A percentile compares a stretch with the other conserved stretches of the same genome.
These are phyloP conservation scores for Hippopotamus amphibius DNA, from an alignment of 2,113 vertebrate genomes.

Conservation along the genomic window DNA sequence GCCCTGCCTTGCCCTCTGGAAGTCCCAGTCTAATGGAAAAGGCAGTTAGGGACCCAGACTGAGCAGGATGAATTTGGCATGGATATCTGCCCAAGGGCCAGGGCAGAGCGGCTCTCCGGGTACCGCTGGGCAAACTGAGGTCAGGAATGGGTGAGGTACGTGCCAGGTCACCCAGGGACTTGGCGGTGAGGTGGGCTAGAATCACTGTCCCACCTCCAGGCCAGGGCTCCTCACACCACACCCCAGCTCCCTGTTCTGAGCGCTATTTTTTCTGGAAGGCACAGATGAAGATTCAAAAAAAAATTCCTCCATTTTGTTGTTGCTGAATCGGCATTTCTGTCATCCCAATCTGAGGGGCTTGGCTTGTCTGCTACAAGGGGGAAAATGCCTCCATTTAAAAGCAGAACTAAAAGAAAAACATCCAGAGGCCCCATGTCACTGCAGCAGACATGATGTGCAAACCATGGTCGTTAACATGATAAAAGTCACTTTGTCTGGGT, in stretches of 20 bases:
- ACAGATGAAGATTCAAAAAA: constrained; percentile 73
- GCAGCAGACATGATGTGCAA: constrained; percentile 81
- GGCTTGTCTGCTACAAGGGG: constrained; percentile 66
- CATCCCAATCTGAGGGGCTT: constrained; percentile 74
- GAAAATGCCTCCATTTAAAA: constrained; percentile 74
- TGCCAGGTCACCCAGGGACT: constrained; percentile 11
- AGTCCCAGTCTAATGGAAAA: background rate
- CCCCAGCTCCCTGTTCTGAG: constrained; percentile 59
- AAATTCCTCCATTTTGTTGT: constrained; percentile 53
- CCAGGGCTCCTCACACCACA: background rate
- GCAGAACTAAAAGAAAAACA: constrained; percentile 79
- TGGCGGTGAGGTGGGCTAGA: background rate
- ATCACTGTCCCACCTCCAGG: background rate
- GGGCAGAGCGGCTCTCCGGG: background rate
- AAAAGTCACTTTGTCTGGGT: constrained; percentile 85
- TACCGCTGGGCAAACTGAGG: constrained; percentile 21
- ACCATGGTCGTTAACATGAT: constrained; percentile 85
- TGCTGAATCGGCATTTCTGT: constrained; percentile 75
- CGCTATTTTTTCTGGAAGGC: constrained; percentile 76
- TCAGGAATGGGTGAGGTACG: background rate
- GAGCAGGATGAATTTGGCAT: fast-evolving
- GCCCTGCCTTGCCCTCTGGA: background rate
- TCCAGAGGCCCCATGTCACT: constrained; percentile 75
- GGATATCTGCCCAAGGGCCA: background rate
- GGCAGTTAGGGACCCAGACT: background rate